Evolutionary conservation across 2,797 vertebrate genomes (phyloP), one percentile per base, ranked within the genome.

Genomic region (Luscinia megarhynchos): DNA sequence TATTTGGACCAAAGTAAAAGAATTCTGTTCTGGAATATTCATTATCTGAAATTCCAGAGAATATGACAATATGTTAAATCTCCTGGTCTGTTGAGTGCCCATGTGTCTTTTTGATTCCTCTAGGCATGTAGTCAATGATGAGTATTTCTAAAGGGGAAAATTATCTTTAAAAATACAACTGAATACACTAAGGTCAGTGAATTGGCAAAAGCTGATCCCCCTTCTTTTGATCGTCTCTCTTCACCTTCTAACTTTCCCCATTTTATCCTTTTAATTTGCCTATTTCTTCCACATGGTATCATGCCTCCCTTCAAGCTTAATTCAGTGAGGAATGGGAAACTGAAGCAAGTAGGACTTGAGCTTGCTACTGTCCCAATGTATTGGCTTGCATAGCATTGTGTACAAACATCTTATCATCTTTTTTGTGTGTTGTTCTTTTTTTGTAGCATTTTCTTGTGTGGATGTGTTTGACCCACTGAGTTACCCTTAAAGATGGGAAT

Each of bases 31-130:
- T 91, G 70, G 73, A 87, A 92, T 64, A 78, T 69, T 84, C 64
- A 61, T 87, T 94, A 76, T 85, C 67, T 70, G 51, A 88, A 94
- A 82, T 94, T 82, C 69, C 51, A 83, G 59, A 89, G 77, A 89
- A 87, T 67, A 91, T 73, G 57, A 40, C 69, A 90, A 32, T 94
- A 73, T 94, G 38, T 86, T 93, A 90, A 91, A 86, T 64, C 29
- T 81, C 38, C 29, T 77, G 73, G 32, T 84, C 30, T 90, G 32
- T 80, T 86, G 58, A 57, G 12, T 88, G 72, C 32, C 79, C 55
- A 62, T 92, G 67, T 94, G 70, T 88, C 70, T 77, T 88, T 94
- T 90, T 94, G 72, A 96, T 62, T 95, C 79, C 84, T 86, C 50
- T 36, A 62, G 88, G 82, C 82, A 69, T 15, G 10, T 66, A 55